phyloP scores from a whole-genome alignment of 2,797 vertebrate species.

The Helicolenus hilgendorfi region DNA sequence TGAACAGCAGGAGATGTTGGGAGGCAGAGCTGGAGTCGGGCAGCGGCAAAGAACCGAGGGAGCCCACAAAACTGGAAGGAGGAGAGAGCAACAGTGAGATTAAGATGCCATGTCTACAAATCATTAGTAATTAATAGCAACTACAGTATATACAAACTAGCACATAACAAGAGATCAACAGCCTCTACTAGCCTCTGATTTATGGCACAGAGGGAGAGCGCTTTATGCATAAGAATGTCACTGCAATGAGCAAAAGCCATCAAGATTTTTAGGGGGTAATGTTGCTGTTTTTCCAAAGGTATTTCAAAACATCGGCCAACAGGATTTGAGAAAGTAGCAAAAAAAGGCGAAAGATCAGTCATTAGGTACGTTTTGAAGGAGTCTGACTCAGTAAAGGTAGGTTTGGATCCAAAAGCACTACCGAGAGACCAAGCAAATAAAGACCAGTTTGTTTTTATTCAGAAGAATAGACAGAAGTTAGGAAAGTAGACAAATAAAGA shows the following conservation, averaged over 20 bases:
- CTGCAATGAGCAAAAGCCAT: neutral
- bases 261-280: neutral
- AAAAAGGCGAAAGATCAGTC: neutral
- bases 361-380: no score
- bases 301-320: neutral
- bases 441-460: neutral
- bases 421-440: neutral
- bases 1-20: slow-evolving; percentile 85
- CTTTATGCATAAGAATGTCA: neutral
- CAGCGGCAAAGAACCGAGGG: slow-evolving; percentile 72
- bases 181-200: neutral
- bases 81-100: neutral
- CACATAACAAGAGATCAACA: neutral
- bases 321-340: neutral
- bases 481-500: neutral
- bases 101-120: neutral
- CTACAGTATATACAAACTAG: neutral
- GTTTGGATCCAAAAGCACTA: neutral
- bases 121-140: neutral
- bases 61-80: slow-evolving; percentile 74
- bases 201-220: neutral
- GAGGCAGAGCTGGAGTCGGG: slow-evolving; percentile 73
- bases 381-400: neutral
- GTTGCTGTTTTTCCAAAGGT: neutral
- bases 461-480: neutral